Evolutionary conservation across 2,113 vertebrate genomes (phyloP).

Genomic region (Tyrannus savana): DNA sequence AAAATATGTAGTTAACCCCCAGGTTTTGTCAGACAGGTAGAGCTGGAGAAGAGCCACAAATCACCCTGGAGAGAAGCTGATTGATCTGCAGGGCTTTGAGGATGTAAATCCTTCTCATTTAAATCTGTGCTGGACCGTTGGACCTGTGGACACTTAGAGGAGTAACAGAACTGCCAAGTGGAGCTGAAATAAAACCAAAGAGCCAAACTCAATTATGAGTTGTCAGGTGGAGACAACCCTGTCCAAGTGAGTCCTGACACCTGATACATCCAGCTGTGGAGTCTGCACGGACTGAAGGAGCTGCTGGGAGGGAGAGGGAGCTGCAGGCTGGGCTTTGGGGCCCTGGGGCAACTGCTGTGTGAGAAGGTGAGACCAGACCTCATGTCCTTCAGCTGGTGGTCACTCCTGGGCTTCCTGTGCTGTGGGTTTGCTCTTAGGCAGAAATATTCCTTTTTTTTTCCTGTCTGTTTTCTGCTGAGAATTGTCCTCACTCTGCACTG

Average conservation of each 20-base stretch:
- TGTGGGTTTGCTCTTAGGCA: not conserved
- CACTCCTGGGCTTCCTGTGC: rapidly evolving
- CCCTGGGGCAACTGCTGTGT: no score
- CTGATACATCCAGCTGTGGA: not conserved
- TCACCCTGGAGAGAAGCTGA: not conserved
- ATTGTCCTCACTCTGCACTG: no score
- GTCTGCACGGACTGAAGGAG: not conserved
- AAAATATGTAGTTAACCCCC: constrained; percentile 26
- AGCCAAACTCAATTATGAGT: not conserved
- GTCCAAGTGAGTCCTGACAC: not conserved
- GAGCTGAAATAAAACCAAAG: not conserved
- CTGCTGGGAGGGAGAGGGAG: rapidly evolving
- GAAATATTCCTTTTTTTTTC: not conserved
- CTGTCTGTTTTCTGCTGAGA: not conserved
- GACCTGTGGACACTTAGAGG: not conserved
- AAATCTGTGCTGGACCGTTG: not conserved
- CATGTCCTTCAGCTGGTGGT: not conserved
- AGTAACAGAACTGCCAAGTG: not conserved
- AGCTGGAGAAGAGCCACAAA: not conserved
- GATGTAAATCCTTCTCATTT: not conserved
- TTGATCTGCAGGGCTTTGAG: not conserved
- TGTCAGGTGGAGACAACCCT: not conserved
- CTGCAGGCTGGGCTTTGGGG: not conserved
- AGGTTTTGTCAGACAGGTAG: not conserved
- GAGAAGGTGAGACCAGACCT: not conserved